phyloP scores from a whole-genome alignment of 2,113 vertebrate species.

The Lophotis ruficrista region DNA sequence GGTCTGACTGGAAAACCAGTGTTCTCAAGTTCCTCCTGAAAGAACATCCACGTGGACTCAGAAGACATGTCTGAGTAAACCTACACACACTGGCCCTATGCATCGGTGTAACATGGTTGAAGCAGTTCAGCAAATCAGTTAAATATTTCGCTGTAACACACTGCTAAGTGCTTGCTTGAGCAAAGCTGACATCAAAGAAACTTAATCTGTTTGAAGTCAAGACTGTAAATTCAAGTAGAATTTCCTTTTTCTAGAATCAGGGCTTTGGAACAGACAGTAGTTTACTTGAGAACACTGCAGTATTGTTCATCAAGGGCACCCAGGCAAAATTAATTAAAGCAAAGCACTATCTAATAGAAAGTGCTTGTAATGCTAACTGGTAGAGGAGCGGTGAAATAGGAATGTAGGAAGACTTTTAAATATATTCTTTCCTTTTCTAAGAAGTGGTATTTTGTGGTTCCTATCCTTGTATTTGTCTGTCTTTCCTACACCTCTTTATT shows the following conservation, averaged over 20 bases:
- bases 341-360: background rate
- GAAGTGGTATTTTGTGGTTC: background rate
- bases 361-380: constrained; percentile 18
- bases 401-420: background rate
- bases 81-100: fast-evolving
- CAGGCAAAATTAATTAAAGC: constrained; percentile 38
- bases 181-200: constrained; percentile 26
- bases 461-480: background rate
- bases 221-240: constrained; percentile 26
- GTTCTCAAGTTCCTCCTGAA: background rate
- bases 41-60: background rate
- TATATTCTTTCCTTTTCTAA: background rate
- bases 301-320: constrained; percentile 48
- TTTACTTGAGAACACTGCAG: constrained; percentile 13
- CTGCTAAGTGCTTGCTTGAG: background rate
- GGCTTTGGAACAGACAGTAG: background rate
- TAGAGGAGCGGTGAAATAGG: background rate
- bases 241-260: constrained; percentile 16
- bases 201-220: constrained; percentile 40
- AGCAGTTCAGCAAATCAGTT: background rate
- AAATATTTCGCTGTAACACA: background rate
- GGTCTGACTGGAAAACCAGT: background rate
- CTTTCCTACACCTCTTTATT: background rate
- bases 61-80: background rate
- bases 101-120: background rate